These are phyloP conservation scores for Ostrea edulis DNA, from an alignment of 1,140 invertebrate genomes.

Conservation along the genomic window DNA sequence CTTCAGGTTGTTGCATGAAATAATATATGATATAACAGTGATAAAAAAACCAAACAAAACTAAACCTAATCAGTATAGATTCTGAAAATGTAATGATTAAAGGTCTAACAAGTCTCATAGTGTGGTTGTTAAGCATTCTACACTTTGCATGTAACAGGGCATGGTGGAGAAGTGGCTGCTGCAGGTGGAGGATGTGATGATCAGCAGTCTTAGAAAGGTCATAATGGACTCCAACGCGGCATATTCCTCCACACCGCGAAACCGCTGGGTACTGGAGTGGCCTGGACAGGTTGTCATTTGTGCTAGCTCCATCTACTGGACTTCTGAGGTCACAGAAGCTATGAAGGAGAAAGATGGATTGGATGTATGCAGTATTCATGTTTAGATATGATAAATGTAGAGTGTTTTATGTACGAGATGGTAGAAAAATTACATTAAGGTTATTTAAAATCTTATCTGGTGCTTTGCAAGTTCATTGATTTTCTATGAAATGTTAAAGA, in stretches of 20 bases:
- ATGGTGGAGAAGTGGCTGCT: conserved; percentile 81
- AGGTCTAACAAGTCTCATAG: too few species aligned
- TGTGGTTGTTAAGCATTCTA: neutral
- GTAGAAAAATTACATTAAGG: neutral
- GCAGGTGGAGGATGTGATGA: conserved; percentile 80
- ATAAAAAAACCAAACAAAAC: too few species aligned
- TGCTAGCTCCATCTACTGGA: conserved; percentile 78
- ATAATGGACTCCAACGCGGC: conserved; percentile 74
- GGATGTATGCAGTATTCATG: conserved; percentile 61
- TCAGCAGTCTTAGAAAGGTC: conserved; percentile 77
- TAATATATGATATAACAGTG: too few species aligned
- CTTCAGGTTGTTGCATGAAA: too few species aligned
- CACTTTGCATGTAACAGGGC: conserved; percentile 68
- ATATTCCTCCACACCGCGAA: conserved; percentile 74
- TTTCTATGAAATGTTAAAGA: neutral
- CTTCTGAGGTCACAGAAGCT: conserved; percentile 75
- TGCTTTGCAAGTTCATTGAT: neutral
- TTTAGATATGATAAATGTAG: neutral
- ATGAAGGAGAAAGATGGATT: conserved; percentile 73
- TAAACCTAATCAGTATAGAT: too few species aligned
- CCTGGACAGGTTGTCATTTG: conserved; percentile 79
- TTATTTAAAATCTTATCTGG: neutral
- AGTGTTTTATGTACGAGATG: neutral
- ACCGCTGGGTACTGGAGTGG: conserved; percentile 80
- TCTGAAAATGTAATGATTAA: too few species aligned